Evolutionary conservation across 2,113 vertebrate species (phyloP).

Genomic region (Promerops cafer): DNA sequence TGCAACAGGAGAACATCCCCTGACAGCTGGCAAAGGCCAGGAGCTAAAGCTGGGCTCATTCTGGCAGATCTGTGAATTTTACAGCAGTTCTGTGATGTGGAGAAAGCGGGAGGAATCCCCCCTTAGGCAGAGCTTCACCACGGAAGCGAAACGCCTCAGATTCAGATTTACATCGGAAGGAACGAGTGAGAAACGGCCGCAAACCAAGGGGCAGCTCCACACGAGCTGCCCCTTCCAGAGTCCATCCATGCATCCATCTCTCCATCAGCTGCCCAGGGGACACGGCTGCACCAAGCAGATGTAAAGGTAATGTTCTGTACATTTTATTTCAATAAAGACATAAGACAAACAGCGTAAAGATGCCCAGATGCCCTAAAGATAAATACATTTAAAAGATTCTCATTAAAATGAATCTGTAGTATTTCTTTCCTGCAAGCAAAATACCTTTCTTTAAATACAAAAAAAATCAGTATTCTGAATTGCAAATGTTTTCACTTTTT

Average conservation of each 20-base stretch:
- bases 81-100: not conserved
- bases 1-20: not conserved
- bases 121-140: not conserved
- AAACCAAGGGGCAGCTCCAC: not conserved
- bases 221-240: not conserved
- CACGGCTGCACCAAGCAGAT: conserved; percentile 69
- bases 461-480: conserved; percentile 77
- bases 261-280: conserved; percentile 65
- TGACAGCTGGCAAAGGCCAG: not conserved
- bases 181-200: not conserved
- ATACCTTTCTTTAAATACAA: conserved; percentile 86
- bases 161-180: not conserved
- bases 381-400: conserved; percentile 90
- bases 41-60: not conserved
- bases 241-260: not conserved
- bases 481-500: conserved; percentile 73
- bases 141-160: not conserved
- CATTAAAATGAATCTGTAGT: conserved; percentile 86
- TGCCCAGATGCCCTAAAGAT: conserved; percentile 86
- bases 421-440: conserved; percentile 87
- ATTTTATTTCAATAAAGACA: conserved; percentile 94
- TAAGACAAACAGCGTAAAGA: conserved; percentile 87
- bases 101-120: not conserved
- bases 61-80: not conserved
- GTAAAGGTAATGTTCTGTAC: conserved; percentile 88